A percentile compares a stretch with the other conserved stretches of the same genome.
Evolutionary conservation across 2,797 vertebrate genomes (phyloP).

Genomic region (Botia kubotai): DNA sequence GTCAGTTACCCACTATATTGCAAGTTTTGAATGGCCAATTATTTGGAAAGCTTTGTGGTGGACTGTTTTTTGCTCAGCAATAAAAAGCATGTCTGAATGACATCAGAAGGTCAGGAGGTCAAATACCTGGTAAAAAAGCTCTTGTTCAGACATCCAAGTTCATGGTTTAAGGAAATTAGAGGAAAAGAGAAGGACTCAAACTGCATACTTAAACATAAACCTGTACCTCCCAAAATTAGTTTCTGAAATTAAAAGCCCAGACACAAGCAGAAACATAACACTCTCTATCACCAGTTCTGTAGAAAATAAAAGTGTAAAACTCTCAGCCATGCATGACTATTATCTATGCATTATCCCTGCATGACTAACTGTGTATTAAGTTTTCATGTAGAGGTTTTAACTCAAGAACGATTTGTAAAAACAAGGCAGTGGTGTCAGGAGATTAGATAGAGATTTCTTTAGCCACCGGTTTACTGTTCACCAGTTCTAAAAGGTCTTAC

Average conservation of each 20-base stretch:
- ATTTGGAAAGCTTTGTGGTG: conserved; percentile 2
- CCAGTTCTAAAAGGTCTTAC: background rate
- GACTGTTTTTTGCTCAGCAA: background rate
- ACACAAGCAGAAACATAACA: background rate
- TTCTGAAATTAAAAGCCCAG: no score
- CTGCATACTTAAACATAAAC: background rate
- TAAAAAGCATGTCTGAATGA: conserved; percentile 9
- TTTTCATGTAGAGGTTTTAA: background rate
- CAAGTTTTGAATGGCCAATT: conserved; percentile 4
- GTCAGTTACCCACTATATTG: background rate
- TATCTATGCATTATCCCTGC: background rate
- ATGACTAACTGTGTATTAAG: background rate
- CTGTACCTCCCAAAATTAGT: background rate
- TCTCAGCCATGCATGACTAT: no score
- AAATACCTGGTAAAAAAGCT: background rate
- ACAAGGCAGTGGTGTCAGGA: background rate
- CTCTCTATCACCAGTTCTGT: background rate
- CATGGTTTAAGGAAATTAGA: conserved; percentile 13
- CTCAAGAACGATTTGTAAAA: background rate
- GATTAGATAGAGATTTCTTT: background rate
- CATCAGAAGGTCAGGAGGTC: conserved; percentile 24
- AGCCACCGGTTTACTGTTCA: background rate
- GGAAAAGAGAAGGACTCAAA: no score
- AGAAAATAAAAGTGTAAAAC: no score
- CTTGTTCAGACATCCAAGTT: conserved; percentile 6